Evolutionary conservation across 2,888 invertebrate genomes (phyloP), one percentile per base, ranked within the genome.

Genomic region (Protodeltote pygarga): DNA sequence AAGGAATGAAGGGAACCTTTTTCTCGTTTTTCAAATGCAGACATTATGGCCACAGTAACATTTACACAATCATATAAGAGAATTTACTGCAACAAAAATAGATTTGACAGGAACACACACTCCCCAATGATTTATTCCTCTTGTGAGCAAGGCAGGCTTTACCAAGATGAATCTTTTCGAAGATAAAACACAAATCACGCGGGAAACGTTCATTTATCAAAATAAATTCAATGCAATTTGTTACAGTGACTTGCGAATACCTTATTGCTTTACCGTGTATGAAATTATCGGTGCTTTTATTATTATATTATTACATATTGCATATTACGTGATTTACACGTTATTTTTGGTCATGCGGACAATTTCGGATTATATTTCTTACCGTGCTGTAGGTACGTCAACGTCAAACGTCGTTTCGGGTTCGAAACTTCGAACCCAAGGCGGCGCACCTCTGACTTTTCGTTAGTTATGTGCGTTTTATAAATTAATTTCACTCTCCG

Each of bases 171-270:
- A 65, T 59, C 58, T 48, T 54, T 28, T 29, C 27, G 54, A 57
- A 55, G 50, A 65, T 65, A 63, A 55, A 45, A 15, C 35, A 49
- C 51, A 61, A 54, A 60, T 63, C 40, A 52, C 33, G 48, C 41
- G 63, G 61, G 62, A 70, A 64, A 63, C 50, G 34, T 24, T 52
- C 65, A 71, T 73, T 67, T 64, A 74, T 72, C 73, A 70, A 69
- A 24, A 17, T 42, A 58, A 64, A 61, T 67, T 61, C 62, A 48
- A 55, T 73, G 70, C 70, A 74, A 77, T 77, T 75, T 75, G 51
- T 65, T 49, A 51, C 49, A 45, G 47, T 77, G 77, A 77, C 74
- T 77, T 67, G 77, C 74, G 29, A 47, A 50, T 52, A 21, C 31
- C 21, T 39, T 53, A 63, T 66, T 49, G 59, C 53, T 52, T 54